A percentile compares a stretch with the other conserved stretches of the same genome.
Evolutionary conservation across 2,113 vertebrate species (phyloP).

Genomic region (human): DNA sequence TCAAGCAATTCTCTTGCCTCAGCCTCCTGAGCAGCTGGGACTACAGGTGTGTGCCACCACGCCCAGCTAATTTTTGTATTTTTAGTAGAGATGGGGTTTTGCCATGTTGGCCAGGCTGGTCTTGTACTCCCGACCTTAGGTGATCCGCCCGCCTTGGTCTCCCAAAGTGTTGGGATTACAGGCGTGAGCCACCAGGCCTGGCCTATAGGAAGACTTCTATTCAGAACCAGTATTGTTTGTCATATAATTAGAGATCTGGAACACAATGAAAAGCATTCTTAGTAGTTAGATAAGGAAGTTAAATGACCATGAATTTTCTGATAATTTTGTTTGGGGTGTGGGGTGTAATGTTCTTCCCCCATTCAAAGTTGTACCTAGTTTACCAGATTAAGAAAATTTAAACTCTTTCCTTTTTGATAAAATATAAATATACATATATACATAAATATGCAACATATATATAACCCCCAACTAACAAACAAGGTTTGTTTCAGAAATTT

Average conservation of each 20-base stretch:
- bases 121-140: no score
- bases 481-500: conserved; percentile 23
- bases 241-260: neutral
- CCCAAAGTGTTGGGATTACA: no score
- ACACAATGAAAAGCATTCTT: neutral
- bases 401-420: neutral
- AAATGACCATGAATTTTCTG: neutral
- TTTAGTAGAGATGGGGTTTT: no score
- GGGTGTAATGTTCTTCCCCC: neutral
- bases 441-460: neutral
- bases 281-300: neutral
- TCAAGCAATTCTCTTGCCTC: no score
- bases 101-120: no score
- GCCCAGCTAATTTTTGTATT: no score
- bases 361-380: neutral
- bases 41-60: no score
- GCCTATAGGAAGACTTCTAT: neutral
- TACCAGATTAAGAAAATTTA: neutral
- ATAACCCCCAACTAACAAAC: neutral
- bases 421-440: neutral
- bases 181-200: no score
- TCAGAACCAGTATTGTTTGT: neutral
- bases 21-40: no score
- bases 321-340: neutral
- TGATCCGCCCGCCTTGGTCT: no score